Evolutionary conservation across 2,797 vertebrate species (phyloP), one percentile per base, ranked within the genome.

Genomic region (Peromyscus attwateri): DNA sequence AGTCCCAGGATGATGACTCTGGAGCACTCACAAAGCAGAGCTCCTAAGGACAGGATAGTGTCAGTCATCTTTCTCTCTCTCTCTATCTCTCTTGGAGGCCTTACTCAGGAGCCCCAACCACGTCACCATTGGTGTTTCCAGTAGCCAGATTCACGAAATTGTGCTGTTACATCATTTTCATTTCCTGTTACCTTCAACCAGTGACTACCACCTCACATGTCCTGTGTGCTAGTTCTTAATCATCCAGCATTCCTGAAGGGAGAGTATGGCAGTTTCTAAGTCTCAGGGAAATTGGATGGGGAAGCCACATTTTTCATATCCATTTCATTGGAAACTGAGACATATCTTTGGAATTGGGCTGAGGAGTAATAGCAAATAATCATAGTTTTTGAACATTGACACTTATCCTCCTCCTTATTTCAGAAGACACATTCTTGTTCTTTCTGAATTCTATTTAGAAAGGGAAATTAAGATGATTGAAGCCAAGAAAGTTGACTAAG

Each of bases 161-260:
- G 40, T 60, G 82, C 49, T 40, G 52, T 66, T 49, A 89, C 11
- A 29, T 16, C 64, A 37, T 60, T 64, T 76, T 80, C 31, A 55
- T 95, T 94, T 70, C 73, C 57, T 91, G 49, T 66, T 68, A 90
- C 68, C 34, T 95, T 96, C 34, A 82, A 5, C 9, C 57, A 0
- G 2, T 68, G 80, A 62, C 87, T 37, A 80, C 31, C 14, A 40
- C 2, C 49, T 83, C 64, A 93, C 43, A 88, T 4, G 43, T 21
- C 4, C 70, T 80, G 5, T 43, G 21, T 75, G 25, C 60, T 52
- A 87, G 5, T 89, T 83, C 68, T 80, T 96, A 64, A 40, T 49
- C 75, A 52, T 43, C 37, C 10, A 80, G 31, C 13, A 34, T 8
- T 60, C 57, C 40, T 21, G 17, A 17, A 7, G 0, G 37, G 40